These are phyloP conservation scores for Sabatieria punctata DNA, from an alignment of 2,888 invertebrate genomes.

Conservation along the genomic window DNA sequence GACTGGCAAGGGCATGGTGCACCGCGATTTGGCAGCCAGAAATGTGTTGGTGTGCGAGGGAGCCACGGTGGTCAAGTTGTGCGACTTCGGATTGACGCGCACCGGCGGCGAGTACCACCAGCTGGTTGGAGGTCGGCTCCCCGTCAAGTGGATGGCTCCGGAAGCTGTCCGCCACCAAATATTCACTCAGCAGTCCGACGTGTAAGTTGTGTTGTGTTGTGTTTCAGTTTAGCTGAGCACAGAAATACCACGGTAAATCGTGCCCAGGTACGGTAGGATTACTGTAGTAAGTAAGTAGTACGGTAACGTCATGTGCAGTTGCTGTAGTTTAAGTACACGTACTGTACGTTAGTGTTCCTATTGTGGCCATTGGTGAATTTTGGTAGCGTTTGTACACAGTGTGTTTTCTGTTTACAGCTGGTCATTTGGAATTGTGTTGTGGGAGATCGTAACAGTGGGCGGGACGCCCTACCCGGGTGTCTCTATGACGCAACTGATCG, in stretches of 20 bases:
- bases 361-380: background rate
- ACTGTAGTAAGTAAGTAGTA: too few relatives aligned
- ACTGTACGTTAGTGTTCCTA: background rate
- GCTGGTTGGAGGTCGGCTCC: background rate
- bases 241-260: background rate
- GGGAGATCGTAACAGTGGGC: background rate
- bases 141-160: conserved; percentile 2
- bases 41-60: conserved; percentile 3
- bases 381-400: too few relatives aligned
- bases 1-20: background rate
- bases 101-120: background rate
- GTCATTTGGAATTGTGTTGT: background rate
- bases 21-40: conserved; percentile 1
- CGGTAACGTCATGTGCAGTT: background rate
- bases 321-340: background rate
- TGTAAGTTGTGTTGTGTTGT: background rate
- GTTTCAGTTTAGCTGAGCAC: background rate
- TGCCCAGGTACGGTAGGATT: background rate
- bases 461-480: background rate
- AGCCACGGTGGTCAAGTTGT: background rate
- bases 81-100: background rate
- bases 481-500: background rate
- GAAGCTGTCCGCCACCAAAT: background rate
- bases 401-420: too few relatives aligned
- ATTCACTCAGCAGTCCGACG: background rate